phyloP scores from a whole-genome alignment of 2,888 invertebrate species.

The Rotaria sp. region DNA sequence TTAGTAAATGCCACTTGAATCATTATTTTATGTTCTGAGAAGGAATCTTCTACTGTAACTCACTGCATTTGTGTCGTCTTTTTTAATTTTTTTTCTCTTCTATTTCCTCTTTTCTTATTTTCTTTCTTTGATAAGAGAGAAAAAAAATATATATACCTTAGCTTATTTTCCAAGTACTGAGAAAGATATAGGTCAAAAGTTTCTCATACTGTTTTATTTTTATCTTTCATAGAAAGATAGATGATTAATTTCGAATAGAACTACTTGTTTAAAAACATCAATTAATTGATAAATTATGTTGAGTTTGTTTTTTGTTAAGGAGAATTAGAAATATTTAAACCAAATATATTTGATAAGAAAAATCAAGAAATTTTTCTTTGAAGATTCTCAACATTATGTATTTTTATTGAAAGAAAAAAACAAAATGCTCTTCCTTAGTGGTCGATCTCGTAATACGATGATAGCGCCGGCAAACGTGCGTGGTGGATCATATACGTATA shows the following conservation, averaged over 20 bases:
- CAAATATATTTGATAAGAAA: background rate
- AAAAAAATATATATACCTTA: background rate
- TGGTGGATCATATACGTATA: background rate
- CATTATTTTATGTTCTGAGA: background rate
- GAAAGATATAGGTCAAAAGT: background rate
- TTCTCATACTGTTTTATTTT: background rate
- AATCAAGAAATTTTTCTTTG: background rate
- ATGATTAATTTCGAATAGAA: background rate
- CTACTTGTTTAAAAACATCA: too few species aligned
- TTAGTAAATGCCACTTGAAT: too few species aligned
- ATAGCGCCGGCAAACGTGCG: background rate
- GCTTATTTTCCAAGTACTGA: background rate
- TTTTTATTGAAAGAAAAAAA: too few species aligned
- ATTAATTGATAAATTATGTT: too few species aligned
- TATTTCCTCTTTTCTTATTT: background rate
- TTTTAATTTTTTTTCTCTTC: background rate
- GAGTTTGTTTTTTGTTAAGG: background rate
- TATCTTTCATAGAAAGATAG: background rate
- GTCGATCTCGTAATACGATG: background rate
- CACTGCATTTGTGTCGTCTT: background rate
- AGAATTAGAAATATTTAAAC: background rate
- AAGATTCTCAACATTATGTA: too few species aligned
- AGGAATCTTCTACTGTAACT: background rate
- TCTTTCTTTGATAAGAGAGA: background rate
- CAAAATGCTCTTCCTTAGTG: background rate